Evolutionary conservation across 1,140 invertebrate genomes (phyloP), one percentile per base, ranked within the genome.

Genomic region (Magallana ariakensis): DNA sequence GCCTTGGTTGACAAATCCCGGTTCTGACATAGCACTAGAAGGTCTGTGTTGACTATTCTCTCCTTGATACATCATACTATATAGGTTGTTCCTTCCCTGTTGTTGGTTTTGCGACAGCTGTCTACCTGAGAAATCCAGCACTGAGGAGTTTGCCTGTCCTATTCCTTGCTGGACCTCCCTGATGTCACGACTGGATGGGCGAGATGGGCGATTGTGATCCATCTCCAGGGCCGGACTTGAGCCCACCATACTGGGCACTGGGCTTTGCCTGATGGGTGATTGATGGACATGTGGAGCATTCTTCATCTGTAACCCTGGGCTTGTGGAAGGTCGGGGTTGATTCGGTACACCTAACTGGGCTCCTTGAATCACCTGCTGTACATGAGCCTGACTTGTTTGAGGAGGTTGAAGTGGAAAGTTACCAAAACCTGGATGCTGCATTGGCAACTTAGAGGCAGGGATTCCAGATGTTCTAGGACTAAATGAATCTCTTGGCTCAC

Each of bases 21-120:
- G 90, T 60, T 92, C 91, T 19, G 90, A 91, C 85, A 90, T 85
- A 46, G 88, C 89, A 86, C 91, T 91, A 6, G 89, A 56, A 60
- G 90, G 90, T 66, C 90, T 56, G n/a, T 85, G 84, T 19, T 62
- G 87, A 11, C 66, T 75, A 8, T 11, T 84, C 70, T 82, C 85
- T 9, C 16, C 26, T 33, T 22, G 62, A 22, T 84, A 81, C 33
- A 89, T 60, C n/a, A 89, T n/a, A 80, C 82, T 86, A 84, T 89
- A 87, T 6, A 88, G 26, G 53, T 60, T 75, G 13, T 88, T 85
- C 33, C 66, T 75, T 9, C 66, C 66, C 83, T 80, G 75, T 9
- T 55, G 80, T 16, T 82, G 80, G 19, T 16, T 16, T 53, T 82
- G 80, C 0, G 22, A 10, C 33, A 53, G 4, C 3, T 82, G 80